phyloP scores from a whole-genome alignment of 2,888 invertebrate genomes.

The Epirrhoe alternata region DNA sequence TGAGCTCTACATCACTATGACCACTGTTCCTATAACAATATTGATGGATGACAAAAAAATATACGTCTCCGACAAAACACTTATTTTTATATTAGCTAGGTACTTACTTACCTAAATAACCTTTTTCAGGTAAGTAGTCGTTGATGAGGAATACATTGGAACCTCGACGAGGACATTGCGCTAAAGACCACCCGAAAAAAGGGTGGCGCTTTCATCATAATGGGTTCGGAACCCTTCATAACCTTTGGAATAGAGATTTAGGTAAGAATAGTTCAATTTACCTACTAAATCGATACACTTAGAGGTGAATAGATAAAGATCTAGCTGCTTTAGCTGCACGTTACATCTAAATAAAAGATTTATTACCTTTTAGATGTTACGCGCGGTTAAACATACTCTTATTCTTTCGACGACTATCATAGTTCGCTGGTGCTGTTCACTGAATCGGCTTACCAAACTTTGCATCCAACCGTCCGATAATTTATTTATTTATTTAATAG shows the following conservation, averaged over 20 bases:
- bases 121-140: not conserved
- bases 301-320: not conserved
- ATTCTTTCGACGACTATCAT: too few species aligned
- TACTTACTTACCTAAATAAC: not conserved
- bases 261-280: not conserved
- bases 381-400: too few species aligned
- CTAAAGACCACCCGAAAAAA: not conserved
- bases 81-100: not conserved
- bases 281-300: not conserved
- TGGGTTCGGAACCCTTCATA: not conserved
- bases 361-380: too few species aligned
- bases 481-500: too few species aligned
- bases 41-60: too few species aligned
- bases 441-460: too few species aligned
- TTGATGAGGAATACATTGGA: slow-evolving; percentile 5
- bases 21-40: too few species aligned
- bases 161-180: not conserved
- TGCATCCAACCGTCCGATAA: too few species aligned
- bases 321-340: too few species aligned
- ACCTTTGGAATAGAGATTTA: not conserved
- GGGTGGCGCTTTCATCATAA: not conserved
- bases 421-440: too few species aligned
- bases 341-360: too few species aligned
- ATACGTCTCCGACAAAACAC: not conserved
- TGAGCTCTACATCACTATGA: too few species aligned